Evolutionary conservation across 1,140 invertebrate genomes (phyloP).

Genomic region (Ips nitidus): DNA sequence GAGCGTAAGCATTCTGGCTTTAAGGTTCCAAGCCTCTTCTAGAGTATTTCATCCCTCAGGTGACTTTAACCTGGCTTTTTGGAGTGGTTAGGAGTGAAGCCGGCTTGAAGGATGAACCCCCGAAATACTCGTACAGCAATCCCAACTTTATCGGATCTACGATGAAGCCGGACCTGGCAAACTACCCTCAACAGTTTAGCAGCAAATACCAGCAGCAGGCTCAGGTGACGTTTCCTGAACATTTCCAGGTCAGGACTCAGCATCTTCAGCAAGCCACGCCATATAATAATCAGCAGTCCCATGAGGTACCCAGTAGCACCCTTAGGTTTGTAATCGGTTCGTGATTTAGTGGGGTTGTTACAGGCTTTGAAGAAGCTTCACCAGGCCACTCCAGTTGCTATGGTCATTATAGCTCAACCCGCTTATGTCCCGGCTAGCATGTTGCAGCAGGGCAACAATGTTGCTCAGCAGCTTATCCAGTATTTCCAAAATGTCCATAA

Average conservation of each 20-base stretch:
- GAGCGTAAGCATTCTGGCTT: slow-evolving; percentile 22
- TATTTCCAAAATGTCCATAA: slow-evolving; percentile 42
- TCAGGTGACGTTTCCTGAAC: slow-evolving; percentile 13
- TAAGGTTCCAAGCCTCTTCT: too few species aligned
- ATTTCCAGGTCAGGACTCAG: slow-evolving; percentile 20
- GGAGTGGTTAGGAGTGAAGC: slow-evolving; percentile 16
- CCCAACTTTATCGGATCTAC: slow-evolving; percentile 20
- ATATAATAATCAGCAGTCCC: slow-evolving; percentile 17
- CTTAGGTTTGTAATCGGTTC: too few species aligned
- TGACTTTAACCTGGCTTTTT: slow-evolving; percentile 12
- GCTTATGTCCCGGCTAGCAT: slow-evolving; percentile 37
- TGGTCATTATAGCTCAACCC: slow-evolving; percentile 47
- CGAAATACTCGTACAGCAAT: slow-evolving; percentile 13
- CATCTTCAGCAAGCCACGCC: slow-evolving; percentile 23
- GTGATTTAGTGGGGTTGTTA: too few species aligned
- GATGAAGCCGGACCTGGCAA: slow-evolving; percentile 19
- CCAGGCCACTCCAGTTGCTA: slow-evolving; percentile 34
- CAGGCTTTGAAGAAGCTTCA: slow-evolving; percentile 15
- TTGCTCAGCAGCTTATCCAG: slow-evolving; percentile 42
- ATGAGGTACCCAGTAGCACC: background rate
- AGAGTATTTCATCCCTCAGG: background rate
- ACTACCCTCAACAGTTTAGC: slow-evolving; percentile 22
- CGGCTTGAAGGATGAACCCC: slow-evolving; percentile 20
- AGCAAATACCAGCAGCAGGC: slow-evolving; percentile 13
- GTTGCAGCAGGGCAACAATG: slow-evolving; percentile 24